Evolutionary conservation across 2,888 invertebrate species (phyloP), one percentile per base, ranked within the genome.

Genomic region (Portevinia maculata): DNA sequence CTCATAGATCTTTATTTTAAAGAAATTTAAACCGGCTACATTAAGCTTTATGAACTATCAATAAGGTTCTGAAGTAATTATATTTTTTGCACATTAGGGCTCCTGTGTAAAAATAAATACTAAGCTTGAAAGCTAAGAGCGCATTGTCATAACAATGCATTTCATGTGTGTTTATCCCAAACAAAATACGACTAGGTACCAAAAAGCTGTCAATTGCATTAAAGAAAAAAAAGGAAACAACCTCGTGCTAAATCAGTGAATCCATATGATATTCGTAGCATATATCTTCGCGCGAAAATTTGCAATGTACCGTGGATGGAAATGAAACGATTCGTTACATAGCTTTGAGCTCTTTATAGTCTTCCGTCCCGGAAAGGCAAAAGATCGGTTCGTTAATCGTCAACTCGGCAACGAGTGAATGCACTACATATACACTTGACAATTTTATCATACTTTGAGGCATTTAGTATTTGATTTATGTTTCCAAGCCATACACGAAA

Each of bases 381-480:
- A 78, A 60, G 15, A 21, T 73, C 67, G 83, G 67, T 67, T 83
- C 83, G 83, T 83, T 83, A 78, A 73, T 62, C 59, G 67, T 57
- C 28, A 59, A 62, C 67, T 44, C 37, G 30, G 71, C 71, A 67
- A 67, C 55, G 71, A 62, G 44, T 67, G 60, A 65, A 70, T 44
- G 59, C 76, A 71, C 71, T 71, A 71, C 15, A 76, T 5, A 34
- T 55, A 13, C 64, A 64, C 64, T 52, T 21, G 34, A 41, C 13
- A 13, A 28, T 8, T 48, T 48, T n/a, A 48, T 15, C 57, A n/a
- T n/a, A 55, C 71, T 60, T 71, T 39, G 48, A 71, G 71, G 76
- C 78, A 78, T 83, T 81, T 83, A 83, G 65, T 39, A 62, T 78
- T 71, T 83, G 83, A 83, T 83, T 83, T 83, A 83, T 83, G 73